Percentiles rank a stretch among this genome's conserved stretches.
phyloP scores from a whole-genome alignment of 1,140 invertebrate genomes.

The Drusus annulatus region DNA sequence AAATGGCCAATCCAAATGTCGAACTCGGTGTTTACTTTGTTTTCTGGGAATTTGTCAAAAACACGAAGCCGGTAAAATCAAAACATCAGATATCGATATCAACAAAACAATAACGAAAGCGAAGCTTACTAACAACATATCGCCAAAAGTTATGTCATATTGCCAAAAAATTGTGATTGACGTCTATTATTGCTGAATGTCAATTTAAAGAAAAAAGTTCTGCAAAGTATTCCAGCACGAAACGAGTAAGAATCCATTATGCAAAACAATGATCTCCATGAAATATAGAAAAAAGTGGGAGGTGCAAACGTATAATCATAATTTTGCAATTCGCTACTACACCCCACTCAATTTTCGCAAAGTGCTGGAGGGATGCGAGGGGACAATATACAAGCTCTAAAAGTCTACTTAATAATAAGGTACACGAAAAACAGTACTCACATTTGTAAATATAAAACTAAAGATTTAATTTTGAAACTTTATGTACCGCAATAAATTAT shows the following conservation, averaged over 20 bases:
- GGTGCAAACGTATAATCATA: slow-evolving; percentile 46
- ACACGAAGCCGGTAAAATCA: slow-evolving; percentile 8
- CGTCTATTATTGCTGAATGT: slow-evolving; percentile 39
- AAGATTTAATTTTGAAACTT: slow-evolving; percentile 59
- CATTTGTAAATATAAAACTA: slow-evolving; percentile 69
- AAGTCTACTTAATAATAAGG: slow-evolving; percentile 9
- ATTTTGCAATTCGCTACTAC: slow-evolving; percentile 48
- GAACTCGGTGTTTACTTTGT: slow-evolving; percentile 28
- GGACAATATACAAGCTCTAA: slow-evolving; percentile 43
- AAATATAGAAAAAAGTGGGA: slow-evolving; percentile 46
- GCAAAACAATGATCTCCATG: slow-evolving; percentile 6
- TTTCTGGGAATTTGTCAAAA: not conserved
- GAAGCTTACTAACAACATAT: slow-evolving; percentile 31
- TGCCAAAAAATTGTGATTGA: slow-evolving; percentile 47
- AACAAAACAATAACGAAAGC: slow-evolving; percentile 41
- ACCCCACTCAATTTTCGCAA: slow-evolving; percentile 51
- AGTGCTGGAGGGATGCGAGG: slow-evolving; percentile 50
- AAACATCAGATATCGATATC: slow-evolving; percentile 34
- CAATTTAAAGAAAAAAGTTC: slow-evolving; percentile 26
- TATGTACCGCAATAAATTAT: slow-evolving; percentile 36
- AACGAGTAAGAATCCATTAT: slow-evolving; percentile 36
- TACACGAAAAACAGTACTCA: slow-evolving; percentile 63
- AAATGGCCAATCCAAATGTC: slow-evolving; percentile 66
- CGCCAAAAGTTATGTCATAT: slow-evolving; percentile 50
- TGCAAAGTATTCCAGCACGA: slow-evolving; percentile 5